These are phyloP conservation scores for Pasiphila rectangulata DNA, from an alignment of 2,888 invertebrate species.

Conservation along the genomic window DNA sequence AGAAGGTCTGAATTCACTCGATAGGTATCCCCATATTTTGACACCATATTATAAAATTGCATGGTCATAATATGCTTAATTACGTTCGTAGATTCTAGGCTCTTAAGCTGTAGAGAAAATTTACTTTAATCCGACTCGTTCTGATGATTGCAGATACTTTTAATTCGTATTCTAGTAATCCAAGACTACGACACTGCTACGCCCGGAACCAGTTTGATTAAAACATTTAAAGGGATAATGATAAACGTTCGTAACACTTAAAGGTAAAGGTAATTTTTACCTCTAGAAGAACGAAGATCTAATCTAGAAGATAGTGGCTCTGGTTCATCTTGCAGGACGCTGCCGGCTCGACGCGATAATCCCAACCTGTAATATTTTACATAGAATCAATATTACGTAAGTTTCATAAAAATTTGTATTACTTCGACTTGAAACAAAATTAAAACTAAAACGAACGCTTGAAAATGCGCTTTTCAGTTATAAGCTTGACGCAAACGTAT, in stretches of 20 bases:
- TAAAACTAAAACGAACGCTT: too few species aligned
- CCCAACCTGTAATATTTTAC: slow-evolving; percentile 52
- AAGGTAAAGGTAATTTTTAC: slow-evolving; percentile 33
- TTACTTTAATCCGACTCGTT: too few species aligned
- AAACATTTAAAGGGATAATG: background rate
- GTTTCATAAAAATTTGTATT: background rate
- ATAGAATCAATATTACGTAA: background rate
- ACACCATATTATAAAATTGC: too few species aligned
- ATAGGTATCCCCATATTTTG: background rate
- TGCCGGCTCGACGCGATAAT: slow-evolving; percentile 66
- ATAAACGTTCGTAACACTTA: too few species aligned
- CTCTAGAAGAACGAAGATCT: slow-evolving; percentile 77
- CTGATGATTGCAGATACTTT: too few species aligned
- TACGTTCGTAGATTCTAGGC: too few species aligned
- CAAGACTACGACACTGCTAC: background rate
- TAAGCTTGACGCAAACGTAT: too few species aligned
- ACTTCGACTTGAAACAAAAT: too few species aligned
- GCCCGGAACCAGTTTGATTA: background rate
- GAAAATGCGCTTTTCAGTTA: too few species aligned
- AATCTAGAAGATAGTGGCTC: slow-evolving; percentile 73
- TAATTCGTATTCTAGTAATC: too few species aligned
- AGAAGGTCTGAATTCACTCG: slow-evolving; percentile 15
- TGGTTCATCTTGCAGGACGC: slow-evolving; percentile 72
- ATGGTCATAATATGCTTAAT: too few species aligned
- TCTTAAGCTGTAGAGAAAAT: too few species aligned